Evolutionary conservation across 2,113 vertebrate species (phyloP), one percentile per base, ranked within the genome.

Genomic region (Chionis minor): DNA sequence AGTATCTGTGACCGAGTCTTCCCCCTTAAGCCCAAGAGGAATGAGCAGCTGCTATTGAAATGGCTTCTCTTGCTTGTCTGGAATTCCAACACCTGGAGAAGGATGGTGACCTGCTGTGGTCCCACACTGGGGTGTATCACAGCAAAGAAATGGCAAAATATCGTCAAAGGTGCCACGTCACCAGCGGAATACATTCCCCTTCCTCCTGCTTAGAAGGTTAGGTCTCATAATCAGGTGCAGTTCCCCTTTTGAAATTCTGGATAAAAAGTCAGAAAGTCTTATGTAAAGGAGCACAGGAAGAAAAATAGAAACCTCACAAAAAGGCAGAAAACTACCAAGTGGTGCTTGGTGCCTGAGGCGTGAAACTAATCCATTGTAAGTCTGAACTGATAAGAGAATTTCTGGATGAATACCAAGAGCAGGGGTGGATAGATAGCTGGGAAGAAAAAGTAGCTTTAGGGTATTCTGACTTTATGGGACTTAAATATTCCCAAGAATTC

Each of bases 371-470:
- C 62, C 35, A 56, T 51, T 90, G 33, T 83, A 80, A 69, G 14
- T 94, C 59, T 92, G 75, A 97, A 95, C 74, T 69, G 91, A 74
- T 95, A 94, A 88, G 45, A 91, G n/a, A 86, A 59, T 33, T 92
- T 96, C 79, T 94, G 84, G 22, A n/a, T 96, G 79, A 89, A 94
- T 82, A 93, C 70, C 67, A 94, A 92, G 44, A 84, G 59, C 59
- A 82, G 81, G 72, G 69, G 54, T 71, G 74, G 77, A 28, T 92
- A 81, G 88, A 93, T 67, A 38, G 17, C 82, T 91, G 71, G 45
- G 56, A 95, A 95, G 81, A 81, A 97, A 95, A 96, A 19, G 32
- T 75, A 86, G 73, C 30, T 96, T 28, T 54, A 62, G 65, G 59
- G 30, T 21, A 67, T 93, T 94, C 83, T 87, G 63, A 61, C 79